Evolutionary conservation across 2,888 invertebrate genomes (phyloP), one percentile per base, ranked within the genome.

Genomic region (Heteromurus nitidus): DNA sequence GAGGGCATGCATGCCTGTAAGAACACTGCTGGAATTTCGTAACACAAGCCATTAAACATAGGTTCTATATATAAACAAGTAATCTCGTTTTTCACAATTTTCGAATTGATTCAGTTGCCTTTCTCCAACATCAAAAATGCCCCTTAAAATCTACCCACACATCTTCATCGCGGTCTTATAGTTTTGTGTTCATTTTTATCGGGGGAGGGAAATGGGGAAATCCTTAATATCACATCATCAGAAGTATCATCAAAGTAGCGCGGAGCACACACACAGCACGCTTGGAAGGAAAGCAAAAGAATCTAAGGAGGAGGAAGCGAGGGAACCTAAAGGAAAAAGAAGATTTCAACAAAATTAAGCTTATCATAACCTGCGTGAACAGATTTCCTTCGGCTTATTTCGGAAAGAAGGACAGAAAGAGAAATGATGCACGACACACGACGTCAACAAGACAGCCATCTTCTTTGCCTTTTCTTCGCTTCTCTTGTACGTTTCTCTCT

Each of bases 321-420:
- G 68, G 68, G 67, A 42, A 67, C 58, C 50, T 60, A 60, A 76
- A 50, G 68, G 31, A 68, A 68, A 68, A 36, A 76, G 62, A 70
- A 80, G 72, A 73, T 80, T 80, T 80, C 67, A 72, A 67, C 80
- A 73, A 80, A 80, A 80, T 80, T 80, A 80, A 80, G 80, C 80
- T 80, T 80, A 80, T 80, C 80, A 80, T 80, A 80, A 80, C 80
- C 80, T 80, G 80, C 80, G 80, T 80, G 80, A 80, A 80, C 80
- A 80, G 80, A 80, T 80, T 80, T 74, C 73, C 80, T 80, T 80
- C 80, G 80, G 80, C 80, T 80, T 80, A 80, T 80, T 80, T 80
- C 80, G 80, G 80, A 72, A 73, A 72, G 73, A 68, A 73, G 72
- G 80, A 80, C 80, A 80, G 80, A 80, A 80, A 80, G 80, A 80